Evolutionary conservation across 2,113 vertebrate genomes (phyloP).

Genomic region (Pseudorhombus dupliciocellatus): DNA sequence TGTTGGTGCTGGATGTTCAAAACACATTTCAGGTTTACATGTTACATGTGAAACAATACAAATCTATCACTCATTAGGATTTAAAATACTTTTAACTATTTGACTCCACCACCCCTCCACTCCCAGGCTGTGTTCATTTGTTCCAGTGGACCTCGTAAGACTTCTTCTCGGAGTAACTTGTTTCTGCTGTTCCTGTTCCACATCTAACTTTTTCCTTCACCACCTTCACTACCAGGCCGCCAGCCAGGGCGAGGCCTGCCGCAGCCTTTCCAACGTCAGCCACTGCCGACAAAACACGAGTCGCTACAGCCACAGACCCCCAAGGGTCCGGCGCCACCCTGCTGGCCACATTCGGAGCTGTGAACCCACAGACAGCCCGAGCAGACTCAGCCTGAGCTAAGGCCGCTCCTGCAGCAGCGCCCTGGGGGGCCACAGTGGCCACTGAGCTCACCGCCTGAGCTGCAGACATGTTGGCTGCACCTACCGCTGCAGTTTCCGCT

Average conservation of each 20-base stretch:
- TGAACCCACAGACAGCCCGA: conserved; percentile 16
- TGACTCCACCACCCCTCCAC: not conserved
- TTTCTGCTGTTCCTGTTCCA: conserved; percentile 31
- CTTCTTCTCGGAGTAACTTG: conserved; percentile 63
- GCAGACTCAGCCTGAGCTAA: conserved; percentile 33
- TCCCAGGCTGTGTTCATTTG: conserved; percentile 59
- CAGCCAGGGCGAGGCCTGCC: conserved; percentile 62
- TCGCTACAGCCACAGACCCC: conserved; percentile 18
- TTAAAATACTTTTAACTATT: too few relatives aligned
- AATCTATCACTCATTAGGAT: too few relatives aligned
- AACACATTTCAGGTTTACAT: too few relatives aligned
- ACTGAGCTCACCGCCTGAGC: conserved; percentile 30
- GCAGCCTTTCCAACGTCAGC: conserved; percentile 75
- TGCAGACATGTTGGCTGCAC: conserved; percentile 15
- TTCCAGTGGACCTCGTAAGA: conserved; percentile 80
- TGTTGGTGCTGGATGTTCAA: too few relatives aligned
- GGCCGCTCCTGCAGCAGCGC: conserved; percentile 34
- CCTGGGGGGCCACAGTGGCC: conserved; percentile 33
- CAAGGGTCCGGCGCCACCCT: conserved; percentile 31
- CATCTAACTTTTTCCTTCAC: conserved; percentile 73
- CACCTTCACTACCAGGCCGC: conserved; percentile 77
- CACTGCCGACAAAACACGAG: conserved; percentile 60
- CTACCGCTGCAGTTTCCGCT: conserved; percentile 41
- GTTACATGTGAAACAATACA: too few relatives aligned
- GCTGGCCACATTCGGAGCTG: conserved; percentile 10